phyloP scores from a whole-genome alignment of 2,888 invertebrate genomes.

The Athripsodes cinereus region DNA sequence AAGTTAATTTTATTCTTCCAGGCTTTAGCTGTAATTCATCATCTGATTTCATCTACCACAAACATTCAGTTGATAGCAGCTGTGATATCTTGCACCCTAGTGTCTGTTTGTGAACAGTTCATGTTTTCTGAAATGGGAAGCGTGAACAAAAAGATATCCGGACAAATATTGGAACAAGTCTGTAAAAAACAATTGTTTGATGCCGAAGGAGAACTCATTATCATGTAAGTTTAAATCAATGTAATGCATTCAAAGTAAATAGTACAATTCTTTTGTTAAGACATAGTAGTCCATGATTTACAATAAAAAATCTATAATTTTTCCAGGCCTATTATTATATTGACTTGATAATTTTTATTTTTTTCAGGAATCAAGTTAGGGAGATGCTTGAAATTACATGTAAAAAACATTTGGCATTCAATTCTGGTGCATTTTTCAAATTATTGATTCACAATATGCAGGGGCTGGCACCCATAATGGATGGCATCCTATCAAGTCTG shows the following conservation, averaged over 20 bases:
- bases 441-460: conserved; percentile 37
- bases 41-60: conserved; percentile 24
- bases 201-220: neutral
- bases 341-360: no score
- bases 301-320: no score
- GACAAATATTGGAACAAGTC: conserved; percentile 25
- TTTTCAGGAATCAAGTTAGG: conserved; percentile 30
- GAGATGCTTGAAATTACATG: conserved; percentile 33
- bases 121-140: conserved; percentile 32
- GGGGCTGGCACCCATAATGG: conserved; percentile 34
- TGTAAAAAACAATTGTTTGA: conserved; percentile 12
- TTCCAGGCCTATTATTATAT: no score
- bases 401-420: conserved; percentile 41
- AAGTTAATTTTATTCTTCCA: conserved; percentile 24
- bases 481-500: conserved; percentile 33
- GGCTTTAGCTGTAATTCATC: conserved; percentile 31
- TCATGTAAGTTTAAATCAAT: no score
- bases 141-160: conserved; percentile 28
- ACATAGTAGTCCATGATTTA: no score
- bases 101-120: conserved; percentile 31
- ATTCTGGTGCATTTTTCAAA: conserved; percentile 31
- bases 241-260: no score
- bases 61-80: conserved; percentile 27
- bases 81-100: conserved; percentile 28
- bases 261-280: no score